Evolutionary conservation across 92 coral and sea anemone genomes (phyloP), one percentile per base, ranked within the genome.

Genomic region (Paramuricea clavata): DNA sequence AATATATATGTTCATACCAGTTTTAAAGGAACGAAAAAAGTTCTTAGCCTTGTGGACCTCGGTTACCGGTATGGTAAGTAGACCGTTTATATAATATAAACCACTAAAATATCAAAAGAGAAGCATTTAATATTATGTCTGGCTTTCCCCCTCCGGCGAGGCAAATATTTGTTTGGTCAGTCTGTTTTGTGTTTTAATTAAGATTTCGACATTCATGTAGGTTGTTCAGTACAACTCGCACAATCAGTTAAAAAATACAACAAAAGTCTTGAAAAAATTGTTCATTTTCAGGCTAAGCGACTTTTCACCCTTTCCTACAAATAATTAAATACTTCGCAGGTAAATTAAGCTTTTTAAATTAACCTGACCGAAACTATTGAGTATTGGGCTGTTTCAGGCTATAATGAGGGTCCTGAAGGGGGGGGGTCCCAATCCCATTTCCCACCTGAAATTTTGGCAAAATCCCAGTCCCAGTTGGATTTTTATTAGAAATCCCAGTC

Each of bases 21-120:
- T 61, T 61, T 19, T 82, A 21, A 82, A 82, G 42, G 75, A 36
- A 42, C 73, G 86, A 26, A 81, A 81, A 67, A 52, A 36, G 69
- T 32, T 81, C 23, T 31, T 68, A 28, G 11, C 5, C 17, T 49
- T 70, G 30, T 81, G 86, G 85, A 81, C 85, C 27, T 47, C 64
- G 30, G 75, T 81, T 27, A 81, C 85, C 3, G 85, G 61, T 13
- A 52, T 52, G 61, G 61, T 52, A 52, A 52, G 61, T 52, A 52
- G 61, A 6, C 61, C 7, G 61, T 17, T 6, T 13, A 52, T 2
- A 52, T 52, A 52, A 52, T 52, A 6, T 17, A 52, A 52, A 6
- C 61, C 23, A 52, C 61, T 52, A 13, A 39, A 52, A 52, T 52
- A 52, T 52, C 21, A 13, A 52, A 52, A 13, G 21, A 6, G 61